A percentile compares a stretch with the other conserved stretches of the same genome.
Evolutionary conservation across 1,140 invertebrate species (phyloP).

Genomic region (Brachionus rubens): DNA sequence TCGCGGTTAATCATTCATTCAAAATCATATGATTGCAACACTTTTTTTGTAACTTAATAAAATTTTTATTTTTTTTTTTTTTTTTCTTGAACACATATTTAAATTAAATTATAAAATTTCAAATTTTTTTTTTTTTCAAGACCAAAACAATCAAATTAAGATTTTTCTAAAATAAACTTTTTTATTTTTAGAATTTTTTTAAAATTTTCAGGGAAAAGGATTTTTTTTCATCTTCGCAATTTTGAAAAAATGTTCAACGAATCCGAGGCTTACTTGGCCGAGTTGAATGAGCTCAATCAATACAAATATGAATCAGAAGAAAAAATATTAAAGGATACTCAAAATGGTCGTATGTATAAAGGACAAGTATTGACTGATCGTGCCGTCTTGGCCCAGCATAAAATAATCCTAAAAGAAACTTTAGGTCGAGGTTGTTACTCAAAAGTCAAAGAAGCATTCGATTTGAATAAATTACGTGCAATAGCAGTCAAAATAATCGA

Average conservation of each 20-base stretch:
- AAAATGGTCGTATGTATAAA: slow-evolving; percentile 12
- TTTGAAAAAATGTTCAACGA: slow-evolving; percentile 26
- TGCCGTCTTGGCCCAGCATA: neutral
- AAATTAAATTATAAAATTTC: slow-evolving; percentile 5
- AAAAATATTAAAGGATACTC: slow-evolving; percentile 7
- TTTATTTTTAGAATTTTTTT: neutral
- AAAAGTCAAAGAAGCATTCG: slow-evolving; percentile 41
- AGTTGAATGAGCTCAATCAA: slow-evolving; percentile 6
- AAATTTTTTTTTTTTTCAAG: neutral
- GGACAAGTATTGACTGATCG: slow-evolving; percentile 3
- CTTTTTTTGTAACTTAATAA: neutral
- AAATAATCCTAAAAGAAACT: slow-evolving; percentile 20
- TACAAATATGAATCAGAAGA: slow-evolving; percentile 35
- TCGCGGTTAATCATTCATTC: slow-evolving; percentile 44
- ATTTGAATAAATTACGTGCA: neutral
- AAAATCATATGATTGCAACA: slow-evolving; percentile 41
- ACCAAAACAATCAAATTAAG: too few relatives aligned
- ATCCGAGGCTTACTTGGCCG: slow-evolving; percentile 7
- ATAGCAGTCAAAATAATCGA: slow-evolving; percentile 83
- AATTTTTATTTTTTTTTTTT: neutral
- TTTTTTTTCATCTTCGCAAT: neutral
- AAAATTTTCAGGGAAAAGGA: neutral
- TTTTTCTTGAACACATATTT: slow-evolving; percentile 4
- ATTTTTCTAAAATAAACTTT: slow-evolving; percentile 11
- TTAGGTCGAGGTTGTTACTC: slow-evolving; percentile 37